Evolutionary conservation across 2,113 vertebrate species (phyloP).

Genomic region (Silurus asotus): DNA sequence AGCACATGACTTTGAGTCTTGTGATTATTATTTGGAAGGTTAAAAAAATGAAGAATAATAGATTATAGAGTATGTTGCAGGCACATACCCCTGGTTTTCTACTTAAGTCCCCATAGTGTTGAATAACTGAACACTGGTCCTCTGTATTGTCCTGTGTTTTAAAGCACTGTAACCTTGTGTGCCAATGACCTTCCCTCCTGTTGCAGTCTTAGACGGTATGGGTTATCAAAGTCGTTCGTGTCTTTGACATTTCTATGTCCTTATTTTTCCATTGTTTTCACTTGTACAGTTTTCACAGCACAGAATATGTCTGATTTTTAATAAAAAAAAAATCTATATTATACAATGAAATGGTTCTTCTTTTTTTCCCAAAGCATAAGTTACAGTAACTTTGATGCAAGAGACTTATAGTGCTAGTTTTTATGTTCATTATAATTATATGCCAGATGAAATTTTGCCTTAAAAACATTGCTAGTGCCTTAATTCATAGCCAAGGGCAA

Average conservation of each 20-base stretch:
- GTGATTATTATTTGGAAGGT: slow-evolving; percentile 78
- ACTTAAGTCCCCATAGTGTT: slow-evolving; percentile 57
- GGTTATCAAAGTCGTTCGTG: slow-evolving; percentile 53
- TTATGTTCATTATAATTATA: not conserved
- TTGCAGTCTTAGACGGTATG: slow-evolving; percentile 45
- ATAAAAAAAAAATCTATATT: slow-evolving; percentile 78
- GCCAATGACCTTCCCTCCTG: slow-evolving; percentile 59
- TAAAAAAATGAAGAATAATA: slow-evolving; percentile 75
- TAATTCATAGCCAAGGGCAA: not conserved
- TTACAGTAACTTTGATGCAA: not conserved
- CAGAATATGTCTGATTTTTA: slow-evolving; percentile 90
- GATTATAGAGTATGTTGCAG: slow-evolving; percentile 75
- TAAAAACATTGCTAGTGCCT: not conserved
- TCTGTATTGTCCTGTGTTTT: slow-evolving; percentile 79
- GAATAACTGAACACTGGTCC: slow-evolving; percentile 71
- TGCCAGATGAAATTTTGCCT: not conserved
- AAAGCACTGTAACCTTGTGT: slow-evolving; percentile 69
- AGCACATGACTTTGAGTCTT: slow-evolving; percentile 78
- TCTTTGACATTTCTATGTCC: slow-evolving; percentile 53
- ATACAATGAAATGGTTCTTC: slow-evolving; percentile 38
- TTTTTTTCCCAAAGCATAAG: not conserved
- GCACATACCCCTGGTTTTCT: slow-evolving; percentile 65
- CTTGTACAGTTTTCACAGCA: slow-evolving; percentile 90
- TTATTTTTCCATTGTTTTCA: slow-evolving; percentile 64
- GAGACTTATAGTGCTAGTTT: not conserved